Evolutionary conservation across 2,797 vertebrate species (phyloP).

Genomic region (Gobionotothen gibberifrons): DNA sequence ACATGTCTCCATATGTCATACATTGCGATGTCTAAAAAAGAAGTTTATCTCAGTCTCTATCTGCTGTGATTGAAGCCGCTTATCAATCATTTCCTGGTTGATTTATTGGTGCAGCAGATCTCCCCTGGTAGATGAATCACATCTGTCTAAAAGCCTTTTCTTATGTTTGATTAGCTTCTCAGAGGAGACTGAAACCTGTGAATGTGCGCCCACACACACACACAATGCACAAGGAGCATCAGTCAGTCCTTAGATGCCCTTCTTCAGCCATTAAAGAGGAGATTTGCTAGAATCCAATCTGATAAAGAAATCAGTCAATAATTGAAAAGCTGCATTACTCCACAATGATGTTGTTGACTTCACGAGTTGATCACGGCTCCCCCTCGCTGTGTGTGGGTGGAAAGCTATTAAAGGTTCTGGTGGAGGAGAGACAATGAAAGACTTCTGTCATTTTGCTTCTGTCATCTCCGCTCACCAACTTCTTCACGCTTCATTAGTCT

Average conservation of each 20-base stretch:
- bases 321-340: slow-evolving; percentile 40
- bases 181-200: slow-evolving; percentile 11
- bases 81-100: slow-evolving; percentile 72
- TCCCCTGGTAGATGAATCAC: slow-evolving; percentile 63
- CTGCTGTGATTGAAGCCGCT: slow-evolving; percentile 54
- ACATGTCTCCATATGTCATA: too few relatives aligned
- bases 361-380: slow-evolving; percentile 30
- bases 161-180: slow-evolving; percentile 35
- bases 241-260: slow-evolving; percentile 21
- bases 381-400: slow-evolving; percentile 28
- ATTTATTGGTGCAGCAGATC: slow-evolving; percentile 60
- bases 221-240: neutral
- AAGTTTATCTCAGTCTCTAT: slow-evolving; percentile 13
- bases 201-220: neutral
- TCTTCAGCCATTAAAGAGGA: slow-evolving; percentile 10
- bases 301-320: slow-evolving; percentile 34
- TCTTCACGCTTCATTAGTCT: slow-evolving; percentile 59
- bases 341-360: slow-evolving; percentile 28
- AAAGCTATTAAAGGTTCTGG: slow-evolving; percentile 46
- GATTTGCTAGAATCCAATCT: slow-evolving; percentile 10
- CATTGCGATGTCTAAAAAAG: neutral
- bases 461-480: slow-evolving; percentile 51
- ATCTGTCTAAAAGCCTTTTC: slow-evolving; percentile 44
- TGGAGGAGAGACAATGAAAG: slow-evolving; percentile 51
- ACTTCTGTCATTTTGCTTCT: slow-evolving; percentile 43